Conservation (phyloP, 1,140 invertebrate genomes). For the Drosophila jambulina region DNA sequence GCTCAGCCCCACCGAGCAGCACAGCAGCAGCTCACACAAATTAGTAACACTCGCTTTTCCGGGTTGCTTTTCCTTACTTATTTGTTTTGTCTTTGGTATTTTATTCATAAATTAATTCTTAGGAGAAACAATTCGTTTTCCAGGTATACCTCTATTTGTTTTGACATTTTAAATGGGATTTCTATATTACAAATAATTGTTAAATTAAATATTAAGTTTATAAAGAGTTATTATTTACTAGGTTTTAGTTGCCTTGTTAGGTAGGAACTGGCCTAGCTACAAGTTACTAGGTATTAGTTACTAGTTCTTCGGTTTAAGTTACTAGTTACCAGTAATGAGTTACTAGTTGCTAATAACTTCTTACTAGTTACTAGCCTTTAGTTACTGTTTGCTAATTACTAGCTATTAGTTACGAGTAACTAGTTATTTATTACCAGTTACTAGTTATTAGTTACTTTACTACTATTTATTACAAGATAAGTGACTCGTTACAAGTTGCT, state of each 20-base stretch:
- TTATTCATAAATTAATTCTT: background rate
- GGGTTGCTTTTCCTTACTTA: background rate
- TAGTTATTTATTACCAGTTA: background rate
- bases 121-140: background rate
- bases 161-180: background rate
- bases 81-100: background rate
- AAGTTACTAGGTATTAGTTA: too few species aligned
- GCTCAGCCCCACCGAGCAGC: background rate
- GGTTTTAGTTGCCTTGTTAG: too few species aligned
- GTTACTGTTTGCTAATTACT: background rate
- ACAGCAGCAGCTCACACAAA: background rate
- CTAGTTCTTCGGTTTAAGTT: background rate
- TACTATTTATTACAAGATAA: too few species aligned
- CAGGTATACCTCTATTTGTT: background rate
- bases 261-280: too few species aligned
- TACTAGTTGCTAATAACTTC: background rate
- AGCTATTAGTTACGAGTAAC: background rate
- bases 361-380: background rate
- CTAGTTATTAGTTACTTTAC: background rate
- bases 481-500: background rate
- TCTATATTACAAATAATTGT: background rate
- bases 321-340: background rate
- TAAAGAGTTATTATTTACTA: background rate
- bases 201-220: background rate
- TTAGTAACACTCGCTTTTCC: conserved; percentile 27